These are phyloP conservation scores for Cheilosia urbana DNA, from an alignment of 2,888 invertebrate species.

Conservation along the genomic window DNA sequence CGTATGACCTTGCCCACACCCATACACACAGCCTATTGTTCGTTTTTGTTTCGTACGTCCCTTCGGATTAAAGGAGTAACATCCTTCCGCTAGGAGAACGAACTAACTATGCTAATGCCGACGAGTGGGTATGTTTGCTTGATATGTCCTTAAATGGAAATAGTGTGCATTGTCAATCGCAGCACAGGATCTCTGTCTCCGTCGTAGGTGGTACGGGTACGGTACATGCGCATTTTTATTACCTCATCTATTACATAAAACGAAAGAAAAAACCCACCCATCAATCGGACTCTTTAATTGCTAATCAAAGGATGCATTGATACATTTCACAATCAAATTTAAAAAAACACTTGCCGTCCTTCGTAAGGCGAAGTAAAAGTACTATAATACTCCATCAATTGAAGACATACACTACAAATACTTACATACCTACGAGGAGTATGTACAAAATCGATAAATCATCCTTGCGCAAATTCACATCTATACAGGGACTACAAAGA, in stretches of 20 bases:
- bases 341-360: not conserved
- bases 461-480: constrained; percentile 63
- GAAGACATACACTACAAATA: not conserved
- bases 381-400: constrained; percentile 5
- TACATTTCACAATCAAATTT: not conserved
- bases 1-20: constrained; percentile 53
- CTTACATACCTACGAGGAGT: too few relatives aligned
- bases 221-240: constrained; percentile 54
- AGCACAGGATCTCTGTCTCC: not conserved
- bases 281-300: constrained; percentile 17
- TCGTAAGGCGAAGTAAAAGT: constrained; percentile 17
- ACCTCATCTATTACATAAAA: not conserved
- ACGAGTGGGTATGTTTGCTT: constrained; percentile 3
- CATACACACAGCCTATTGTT: constrained; percentile 10
- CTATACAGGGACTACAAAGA: constrained; percentile 20
- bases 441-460: constrained; percentile 52
- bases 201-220: not conserved
- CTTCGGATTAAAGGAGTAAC: constrained; percentile 38
- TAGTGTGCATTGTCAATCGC: constrained; percentile 43
- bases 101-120: constrained; percentile 21
- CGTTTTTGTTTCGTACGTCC: constrained; percentile 8
- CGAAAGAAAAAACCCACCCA: not conserved
- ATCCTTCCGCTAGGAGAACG: constrained; percentile 30
- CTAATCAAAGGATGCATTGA: constrained; percentile 21
- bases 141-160: constrained; percentile 59